These are phyloP conservation scores for Enteromius afrohamiltoni DNA, from an alignment of 2,797 vertebrate genomes.

Conservation along the genomic window DNA sequence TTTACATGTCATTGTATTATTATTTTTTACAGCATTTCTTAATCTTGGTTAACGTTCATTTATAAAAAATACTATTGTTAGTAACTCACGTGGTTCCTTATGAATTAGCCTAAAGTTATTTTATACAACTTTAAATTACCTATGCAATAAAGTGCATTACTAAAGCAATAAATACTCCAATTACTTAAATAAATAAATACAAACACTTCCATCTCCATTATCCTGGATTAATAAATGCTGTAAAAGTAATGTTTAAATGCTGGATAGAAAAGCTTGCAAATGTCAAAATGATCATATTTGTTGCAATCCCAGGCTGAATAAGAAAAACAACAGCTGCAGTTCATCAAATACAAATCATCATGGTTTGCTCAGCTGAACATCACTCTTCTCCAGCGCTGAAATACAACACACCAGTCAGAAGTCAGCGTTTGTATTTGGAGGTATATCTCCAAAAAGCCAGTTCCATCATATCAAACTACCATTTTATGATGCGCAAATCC, in stretches of 20 bases:
- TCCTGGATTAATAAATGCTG: not conserved
- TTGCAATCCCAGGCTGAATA: not conserved
- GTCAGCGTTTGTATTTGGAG: constrained; percentile 32
- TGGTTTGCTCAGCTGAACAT: not conserved
- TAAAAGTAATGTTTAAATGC: not conserved
- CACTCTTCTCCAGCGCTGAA: not conserved
- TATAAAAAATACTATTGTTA: not conserved
- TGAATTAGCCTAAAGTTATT: not conserved
- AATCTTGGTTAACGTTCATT: not conserved
- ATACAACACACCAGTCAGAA: constrained; percentile 6
- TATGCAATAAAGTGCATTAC: not conserved
- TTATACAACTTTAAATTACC: not conserved
- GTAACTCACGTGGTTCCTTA: not conserved
- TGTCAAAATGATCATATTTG: not conserved
- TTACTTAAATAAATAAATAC: too few species aligned
- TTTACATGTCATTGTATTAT: too few species aligned
- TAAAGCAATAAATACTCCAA: not conserved
- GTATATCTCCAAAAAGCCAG: constrained; percentile 33
- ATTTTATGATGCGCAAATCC: constrained; percentile 49
- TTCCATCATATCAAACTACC: constrained; percentile 34
- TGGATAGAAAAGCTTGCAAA: not conserved
- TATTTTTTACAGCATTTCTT: not conserved
- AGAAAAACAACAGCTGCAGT: not conserved
- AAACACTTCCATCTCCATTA: not conserved
- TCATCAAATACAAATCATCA: not conserved